These are phyloP conservation scores for Entelurus aequoreus DNA, from an alignment of 2,113 vertebrate species.

Conservation along the genomic window DNA sequence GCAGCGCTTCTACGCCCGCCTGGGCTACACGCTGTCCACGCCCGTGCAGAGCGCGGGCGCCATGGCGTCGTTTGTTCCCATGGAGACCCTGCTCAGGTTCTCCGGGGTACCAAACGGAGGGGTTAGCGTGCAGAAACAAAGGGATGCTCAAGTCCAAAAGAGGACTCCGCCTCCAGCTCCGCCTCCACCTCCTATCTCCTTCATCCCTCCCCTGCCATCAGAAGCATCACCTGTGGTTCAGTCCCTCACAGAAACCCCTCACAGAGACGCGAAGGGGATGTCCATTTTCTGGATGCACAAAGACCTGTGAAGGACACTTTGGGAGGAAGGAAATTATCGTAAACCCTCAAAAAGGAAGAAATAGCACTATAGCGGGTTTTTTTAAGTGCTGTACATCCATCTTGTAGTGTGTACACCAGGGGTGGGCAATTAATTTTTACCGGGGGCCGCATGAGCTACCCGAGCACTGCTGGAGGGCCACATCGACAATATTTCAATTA, in stretches of 20 bases:
- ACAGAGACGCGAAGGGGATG: conserved; percentile 79
- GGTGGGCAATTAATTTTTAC: no score
- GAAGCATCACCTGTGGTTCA: conserved; percentile 41
- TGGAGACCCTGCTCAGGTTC: conserved; percentile 73
- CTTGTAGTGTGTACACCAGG: neutral
- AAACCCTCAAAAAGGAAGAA: neutral
- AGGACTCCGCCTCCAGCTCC: conserved; percentile 3
- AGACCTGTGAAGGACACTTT: conserved; percentile 67
- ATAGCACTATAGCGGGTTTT: neutral
- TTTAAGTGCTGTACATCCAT: neutral
- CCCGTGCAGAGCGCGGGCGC: conserved; percentile 84
- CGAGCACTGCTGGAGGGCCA: no score
- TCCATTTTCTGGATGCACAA: conserved; percentile 97
- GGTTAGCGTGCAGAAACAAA: neutral
- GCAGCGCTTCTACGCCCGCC: conserved; percentile 85
- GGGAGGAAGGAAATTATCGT: neutral
- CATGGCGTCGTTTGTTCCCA: conserved; percentile 70
- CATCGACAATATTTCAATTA: no score
- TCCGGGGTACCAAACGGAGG: conserved; percentile 39
- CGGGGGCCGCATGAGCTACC: no score
- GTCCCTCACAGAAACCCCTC: conserved; percentile 71
- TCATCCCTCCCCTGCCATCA: conserved; percentile 4
- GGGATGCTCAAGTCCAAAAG: neutral
- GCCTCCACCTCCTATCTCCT: neutral
- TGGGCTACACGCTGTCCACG: conserved; percentile 78